Evolutionary conservation across 2,888 invertebrate species (phyloP).

Genomic region (Caenorhabditis sp.): DNA sequence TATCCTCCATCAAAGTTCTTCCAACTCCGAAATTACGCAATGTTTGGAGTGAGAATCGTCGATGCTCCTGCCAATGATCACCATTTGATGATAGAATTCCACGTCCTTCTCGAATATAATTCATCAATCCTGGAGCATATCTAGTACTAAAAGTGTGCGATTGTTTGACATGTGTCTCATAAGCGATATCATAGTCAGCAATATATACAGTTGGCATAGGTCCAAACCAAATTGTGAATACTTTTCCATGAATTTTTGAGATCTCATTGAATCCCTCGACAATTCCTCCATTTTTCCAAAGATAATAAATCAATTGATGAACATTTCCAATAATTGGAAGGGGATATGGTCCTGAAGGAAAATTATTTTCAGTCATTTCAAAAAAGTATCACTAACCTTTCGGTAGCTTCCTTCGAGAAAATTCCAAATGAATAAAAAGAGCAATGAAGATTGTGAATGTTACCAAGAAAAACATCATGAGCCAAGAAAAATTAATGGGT

Average conservation of each 20-base stretch:
- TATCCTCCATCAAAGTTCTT: constrained; percentile 46
- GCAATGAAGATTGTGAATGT: no score
- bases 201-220: constrained; percentile 27
- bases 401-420: no score
- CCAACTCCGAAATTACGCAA: constrained; percentile 43
- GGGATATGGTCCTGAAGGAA: constrained; percentile 26
- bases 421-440: no score
- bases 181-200: constrained; percentile 23
- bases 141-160: constrained; percentile 10
- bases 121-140: constrained; percentile 5
- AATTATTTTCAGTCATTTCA: no score
- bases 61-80: constrained; percentile 37
- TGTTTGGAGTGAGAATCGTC: constrained; percentile 38
- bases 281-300: constrained; percentile 9
- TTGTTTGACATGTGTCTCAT: constrained; percentile 22
- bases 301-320: constrained; percentile 12
- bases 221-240: constrained; percentile 36
- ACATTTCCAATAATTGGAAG: constrained; percentile 29
- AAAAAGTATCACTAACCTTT: no score
- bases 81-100: constrained; percentile 36
- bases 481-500: no score
- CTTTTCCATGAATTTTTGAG: constrained; percentile 19
- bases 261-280: constrained; percentile 12
- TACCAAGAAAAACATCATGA: no score
- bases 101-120: constrained; percentile 19